Evolutionary conservation across 2,797 vertebrate genomes (phyloP), one percentile per base, ranked within the genome.

Genomic region (Columba guinea): DNA sequence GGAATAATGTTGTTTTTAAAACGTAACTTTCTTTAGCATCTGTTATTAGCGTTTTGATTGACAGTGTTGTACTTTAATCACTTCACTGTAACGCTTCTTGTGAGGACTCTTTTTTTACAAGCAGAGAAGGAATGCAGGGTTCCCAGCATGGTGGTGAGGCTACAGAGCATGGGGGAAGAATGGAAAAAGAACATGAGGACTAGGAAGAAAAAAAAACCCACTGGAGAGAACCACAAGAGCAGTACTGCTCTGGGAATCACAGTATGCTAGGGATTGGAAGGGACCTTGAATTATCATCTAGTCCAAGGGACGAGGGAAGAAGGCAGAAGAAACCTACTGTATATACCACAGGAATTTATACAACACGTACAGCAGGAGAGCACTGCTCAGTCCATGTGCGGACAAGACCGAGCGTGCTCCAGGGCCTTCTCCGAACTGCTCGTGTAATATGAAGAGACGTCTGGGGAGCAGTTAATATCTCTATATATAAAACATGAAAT

Each of bases 401-500:
- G 90, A 87, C 91, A 83, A 76, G 86, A 90, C 44, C 4, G 10
- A 85, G 69, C 14, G 6, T 69, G 87, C 84, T 81, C 79, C 16
- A 17, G 70, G 79, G 82, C 89, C 90, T 96, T 94, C 94, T 87
- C 90, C 93, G 87, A 95, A 90, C 58, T 63, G 80, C 91, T 96
- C 22, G 1, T 94, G 90, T 96, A 97, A 96, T 96, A 90, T 4
- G 75, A 96, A 97, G 90, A 95, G 95, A 97, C 1, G 26, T 94
- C 97, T 96, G 93, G 97, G 97, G 97, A 98, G 94, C 89, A 96
- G 97, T 97, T 98, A 97, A 97, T 97, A 97, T 97, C 96, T 88
- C 84, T 94, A 70, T 93, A 94, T 97, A 94, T 97, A 97, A 97
- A 97, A 97, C 93, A 96, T 93, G 94, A 96, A 97, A 96, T 94